phyloP scores from a whole-genome alignment of 2,113 vertebrate genomes.

The Mugil cephalus region DNA sequence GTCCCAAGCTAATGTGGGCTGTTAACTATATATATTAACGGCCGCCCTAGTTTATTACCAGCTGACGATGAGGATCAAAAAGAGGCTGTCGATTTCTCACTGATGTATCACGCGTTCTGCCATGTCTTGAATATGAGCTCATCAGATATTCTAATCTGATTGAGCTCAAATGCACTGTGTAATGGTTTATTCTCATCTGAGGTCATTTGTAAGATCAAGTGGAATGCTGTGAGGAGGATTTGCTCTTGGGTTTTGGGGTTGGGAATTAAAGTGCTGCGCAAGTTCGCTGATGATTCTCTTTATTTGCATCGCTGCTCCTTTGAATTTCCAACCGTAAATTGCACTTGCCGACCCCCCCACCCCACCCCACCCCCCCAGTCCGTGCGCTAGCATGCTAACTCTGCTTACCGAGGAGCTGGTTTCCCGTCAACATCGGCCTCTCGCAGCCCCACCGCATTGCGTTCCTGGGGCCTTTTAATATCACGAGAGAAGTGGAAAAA shows the following conservation, averaged over 20 bases:
- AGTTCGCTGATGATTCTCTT: constrained; percentile 7
- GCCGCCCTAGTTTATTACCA: constrained; percentile 41
- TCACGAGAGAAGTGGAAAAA: constrained; percentile 19
- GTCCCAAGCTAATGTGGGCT: constrained; percentile 5
- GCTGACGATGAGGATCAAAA: constrained; percentile 50
- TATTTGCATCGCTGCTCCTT: constrained; percentile 3
- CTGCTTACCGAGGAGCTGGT: constrained; percentile 4
- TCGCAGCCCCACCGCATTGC: constrained; percentile 5
- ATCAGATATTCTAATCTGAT: constrained; percentile 53
- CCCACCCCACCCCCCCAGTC: no score
- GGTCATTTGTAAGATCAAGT: constrained; percentile 28
- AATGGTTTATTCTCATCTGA: constrained; percentile 28
- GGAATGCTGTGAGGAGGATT: neutral
- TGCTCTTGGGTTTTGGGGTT: neutral
- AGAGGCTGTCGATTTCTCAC: constrained; percentile 49
- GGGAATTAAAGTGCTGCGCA: neutral
- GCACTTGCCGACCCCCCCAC: no score
- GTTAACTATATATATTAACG: constrained; percentile 12
- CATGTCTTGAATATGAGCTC: constrained; percentile 12
- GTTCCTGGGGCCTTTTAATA: constrained; percentile 57
- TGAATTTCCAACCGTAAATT: neutral
- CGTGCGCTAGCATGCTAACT: neutral
- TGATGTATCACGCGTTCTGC: constrained; percentile 43
- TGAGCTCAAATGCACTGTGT: constrained; percentile 22
- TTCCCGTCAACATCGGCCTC: constrained; percentile 30